phyloP scores from a whole-genome alignment of 2,888 invertebrate species.

The Coelinius sp. region DNA sequence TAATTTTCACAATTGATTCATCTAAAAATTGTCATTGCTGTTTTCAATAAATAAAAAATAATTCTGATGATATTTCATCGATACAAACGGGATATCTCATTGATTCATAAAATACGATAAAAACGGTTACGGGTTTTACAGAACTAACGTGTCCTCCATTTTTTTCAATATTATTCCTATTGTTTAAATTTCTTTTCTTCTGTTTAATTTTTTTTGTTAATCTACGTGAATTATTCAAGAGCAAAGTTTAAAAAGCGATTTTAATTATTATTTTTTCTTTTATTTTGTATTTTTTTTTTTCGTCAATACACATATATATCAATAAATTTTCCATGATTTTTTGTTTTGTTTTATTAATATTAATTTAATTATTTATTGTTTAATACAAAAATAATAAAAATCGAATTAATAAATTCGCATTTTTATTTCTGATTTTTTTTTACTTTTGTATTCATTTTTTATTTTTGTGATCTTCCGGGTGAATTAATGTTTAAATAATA shows the following conservation, averaged over 20 bases:
- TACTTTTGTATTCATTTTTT: constrained; percentile 21
- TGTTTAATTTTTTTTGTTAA: not conserved
- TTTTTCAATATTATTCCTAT: constrained; percentile 34
- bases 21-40: constrained; percentile 1
- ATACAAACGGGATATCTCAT: constrained; percentile 17
- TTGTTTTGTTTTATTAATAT: not conserved
- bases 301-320: constrained; percentile 29
- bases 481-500: constrained; percentile 35
- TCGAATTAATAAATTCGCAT: constrained; percentile 22
- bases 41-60: constrained; percentile 17
- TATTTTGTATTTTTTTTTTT: constrained; percentile 30
- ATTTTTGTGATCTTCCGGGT: constrained; percentile 19
- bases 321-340: constrained; percentile 10
- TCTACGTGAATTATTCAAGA: constrained; percentile 33
- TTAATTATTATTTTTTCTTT: constrained; percentile 29
- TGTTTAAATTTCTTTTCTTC: constrained; percentile 22
- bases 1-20: constrained; percentile 32
- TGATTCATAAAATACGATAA: constrained; percentile 24
- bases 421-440: constrained; percentile 24
- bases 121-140: constrained; percentile 22
- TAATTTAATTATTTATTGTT: constrained; percentile 19
- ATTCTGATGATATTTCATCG: not conserved
- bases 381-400: constrained; percentile 38
- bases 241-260: constrained; percentile 29
- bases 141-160: constrained; percentile 14